Conservation (phyloP, 2,888 invertebrate genomes). For the Periphyllus acericola region DNA sequence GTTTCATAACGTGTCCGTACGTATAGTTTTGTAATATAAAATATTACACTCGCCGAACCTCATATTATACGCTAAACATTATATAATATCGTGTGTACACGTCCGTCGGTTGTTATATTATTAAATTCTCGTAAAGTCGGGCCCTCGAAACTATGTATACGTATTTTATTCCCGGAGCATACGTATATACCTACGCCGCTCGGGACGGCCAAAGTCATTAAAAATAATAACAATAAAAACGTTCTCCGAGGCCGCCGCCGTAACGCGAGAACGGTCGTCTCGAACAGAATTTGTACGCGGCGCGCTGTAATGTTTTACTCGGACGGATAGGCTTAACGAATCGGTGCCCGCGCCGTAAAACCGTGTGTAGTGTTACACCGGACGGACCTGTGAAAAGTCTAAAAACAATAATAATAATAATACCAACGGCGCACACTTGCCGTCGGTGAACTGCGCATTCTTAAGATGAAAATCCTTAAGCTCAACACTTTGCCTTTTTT, state of each 20-base stretch:
- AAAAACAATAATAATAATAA: neutral
- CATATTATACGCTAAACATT: neutral
- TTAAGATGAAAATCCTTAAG: no score
- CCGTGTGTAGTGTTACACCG: neutral
- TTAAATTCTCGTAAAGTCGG: neutral
- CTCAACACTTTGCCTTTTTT: no score
- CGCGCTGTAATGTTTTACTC: neutral
- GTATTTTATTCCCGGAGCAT: neutral
- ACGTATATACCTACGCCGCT: neutral
- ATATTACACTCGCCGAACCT: neutral
- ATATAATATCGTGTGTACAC: neutral
- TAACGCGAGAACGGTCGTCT: neutral
- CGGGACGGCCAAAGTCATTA: neutral
- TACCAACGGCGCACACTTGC: no score
- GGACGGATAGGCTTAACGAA: neutral
- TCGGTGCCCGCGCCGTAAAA: neutral
- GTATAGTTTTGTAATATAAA: neutral
- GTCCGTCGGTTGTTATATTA: neutral
- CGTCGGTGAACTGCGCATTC: no score
- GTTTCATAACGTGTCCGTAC: no score
- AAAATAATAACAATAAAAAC: constrained; percentile 5
- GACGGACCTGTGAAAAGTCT: neutral
- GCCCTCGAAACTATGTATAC: neutral
- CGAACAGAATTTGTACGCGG: neutral
- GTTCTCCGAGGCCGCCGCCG: neutral